Evolutionary conservation across 2,113 vertebrate genomes (phyloP).

Genomic region (Atrichornis clamosus): DNA sequence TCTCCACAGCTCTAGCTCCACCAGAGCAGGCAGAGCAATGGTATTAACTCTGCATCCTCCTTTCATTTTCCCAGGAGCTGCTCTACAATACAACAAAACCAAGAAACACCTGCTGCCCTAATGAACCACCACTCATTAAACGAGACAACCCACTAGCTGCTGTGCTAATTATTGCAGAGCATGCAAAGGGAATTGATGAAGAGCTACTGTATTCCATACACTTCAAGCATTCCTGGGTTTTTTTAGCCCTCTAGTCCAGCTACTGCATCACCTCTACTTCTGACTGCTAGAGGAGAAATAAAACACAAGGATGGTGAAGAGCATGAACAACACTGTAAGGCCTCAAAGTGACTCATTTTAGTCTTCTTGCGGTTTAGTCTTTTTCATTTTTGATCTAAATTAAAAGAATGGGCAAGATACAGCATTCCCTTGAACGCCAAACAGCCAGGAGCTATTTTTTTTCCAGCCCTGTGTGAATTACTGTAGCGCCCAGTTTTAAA

Average conservation of each 20-base stretch:
- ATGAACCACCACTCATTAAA: not conserved
- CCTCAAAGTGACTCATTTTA: not conserved
- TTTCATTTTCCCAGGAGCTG: not conserved
- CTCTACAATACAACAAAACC: not conserved
- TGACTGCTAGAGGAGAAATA: not conserved
- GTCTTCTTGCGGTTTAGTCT: not conserved
- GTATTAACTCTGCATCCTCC: not conserved
- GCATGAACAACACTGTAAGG: not conserved
- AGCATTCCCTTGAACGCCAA: rapidly evolving
- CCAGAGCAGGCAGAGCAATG: not conserved
- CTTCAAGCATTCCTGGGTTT: not conserved
- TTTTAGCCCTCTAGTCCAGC: not conserved
- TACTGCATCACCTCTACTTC: not conserved
- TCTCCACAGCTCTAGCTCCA: not conserved
- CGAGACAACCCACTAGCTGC: not conserved
- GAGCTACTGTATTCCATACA: not conserved
- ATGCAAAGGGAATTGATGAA: not conserved
- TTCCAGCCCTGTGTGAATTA: not conserved
- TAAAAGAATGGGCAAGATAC: rapidly evolving
- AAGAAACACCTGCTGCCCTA: conserved; percentile 11
- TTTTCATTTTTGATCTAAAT: not conserved
- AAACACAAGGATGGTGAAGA: not conserved
- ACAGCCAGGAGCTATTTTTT: not conserved
- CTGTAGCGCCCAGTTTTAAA: not conserved
- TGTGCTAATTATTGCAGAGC: not conserved